Evolutionary conservation across 2,888 invertebrate species (phyloP).

Genomic region (Agriopis aurantiaria): DNA sequence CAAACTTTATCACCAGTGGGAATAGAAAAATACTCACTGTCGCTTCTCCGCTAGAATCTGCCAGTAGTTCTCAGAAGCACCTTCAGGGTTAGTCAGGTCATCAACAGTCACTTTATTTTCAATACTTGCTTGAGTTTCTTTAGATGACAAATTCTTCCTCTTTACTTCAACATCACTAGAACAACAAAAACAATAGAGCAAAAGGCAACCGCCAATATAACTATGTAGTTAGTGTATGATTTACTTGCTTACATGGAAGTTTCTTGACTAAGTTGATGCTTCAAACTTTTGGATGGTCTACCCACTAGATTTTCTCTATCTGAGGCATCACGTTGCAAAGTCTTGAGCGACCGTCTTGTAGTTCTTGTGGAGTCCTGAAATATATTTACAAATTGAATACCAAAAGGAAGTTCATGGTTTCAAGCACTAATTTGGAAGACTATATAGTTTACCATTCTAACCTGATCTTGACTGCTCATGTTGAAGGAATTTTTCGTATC

Average conservation of each 20-base stretch:
- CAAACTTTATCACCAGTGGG: too few species aligned
- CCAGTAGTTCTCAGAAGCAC: conserved; percentile 92
- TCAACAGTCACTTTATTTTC: conserved; percentile 86
- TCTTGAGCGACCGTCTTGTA: conserved; percentile 90
- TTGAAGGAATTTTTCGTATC: conserved; percentile 21
- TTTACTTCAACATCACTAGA: conserved; percentile 77
- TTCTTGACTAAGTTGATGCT: conserved; percentile 82
- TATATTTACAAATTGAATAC: background rate
- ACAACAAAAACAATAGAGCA: conserved; percentile 27
- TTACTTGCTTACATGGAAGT: conserved; percentile 73
- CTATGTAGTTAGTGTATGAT: background rate
- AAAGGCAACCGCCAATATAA: background rate
- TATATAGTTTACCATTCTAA: conserved; percentile 32
- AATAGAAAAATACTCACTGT: conserved; percentile 68
- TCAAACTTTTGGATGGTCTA: conserved; percentile 83
- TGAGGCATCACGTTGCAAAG: conserved; percentile 89
- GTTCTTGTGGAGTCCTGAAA: conserved; percentile 55
- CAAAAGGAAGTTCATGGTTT: background rate
- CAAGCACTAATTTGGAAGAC: background rate
- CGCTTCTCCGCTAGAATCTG: conserved; percentile 91
- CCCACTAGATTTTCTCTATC: conserved; percentile 93
- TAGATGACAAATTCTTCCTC: conserved; percentile 83
- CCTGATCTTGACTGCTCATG: conserved; percentile 57
- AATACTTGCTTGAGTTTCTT: conserved; percentile 87
- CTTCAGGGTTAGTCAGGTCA: conserved; percentile 90